These are phyloP conservation scores for Drosophila acutilabella DNA, from an alignment of 2,888 invertebrate genomes.

Conservation along the genomic window DNA sequence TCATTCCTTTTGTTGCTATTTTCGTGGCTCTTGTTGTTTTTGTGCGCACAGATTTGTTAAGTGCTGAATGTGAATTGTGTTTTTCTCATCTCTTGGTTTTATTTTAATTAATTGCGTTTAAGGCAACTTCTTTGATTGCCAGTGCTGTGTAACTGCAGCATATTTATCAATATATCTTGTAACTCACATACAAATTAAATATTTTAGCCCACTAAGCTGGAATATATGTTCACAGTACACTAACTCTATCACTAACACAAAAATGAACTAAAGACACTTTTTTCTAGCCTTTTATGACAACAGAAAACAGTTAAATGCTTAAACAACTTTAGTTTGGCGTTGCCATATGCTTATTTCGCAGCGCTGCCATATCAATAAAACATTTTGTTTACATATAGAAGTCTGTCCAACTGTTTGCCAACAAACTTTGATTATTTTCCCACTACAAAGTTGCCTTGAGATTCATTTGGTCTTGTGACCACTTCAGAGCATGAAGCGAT, in stretches of 20 bases:
- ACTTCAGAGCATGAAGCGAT: conserved; percentile 7
- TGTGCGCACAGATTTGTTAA: conserved; percentile 16
- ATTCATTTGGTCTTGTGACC: conserved; percentile 21
- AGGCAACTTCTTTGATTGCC: too few relatives aligned
- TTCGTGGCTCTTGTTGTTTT: neutral
- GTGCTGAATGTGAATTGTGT: conserved; percentile 5
- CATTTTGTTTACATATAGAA: neutral
- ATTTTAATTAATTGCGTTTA: too few relatives aligned
- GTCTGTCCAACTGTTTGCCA: neutral
- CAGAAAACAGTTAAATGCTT: neutral
- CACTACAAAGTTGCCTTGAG: conserved; percentile 24
- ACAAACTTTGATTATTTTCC: neutral
- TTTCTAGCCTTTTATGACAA: neutral
- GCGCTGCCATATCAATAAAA: neutral
- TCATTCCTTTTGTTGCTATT: conserved; percentile 8
- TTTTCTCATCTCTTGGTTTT: too few relatives aligned
- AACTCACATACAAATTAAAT: too few relatives aligned
- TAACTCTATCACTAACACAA: too few relatives aligned
- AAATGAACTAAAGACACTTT: too few relatives aligned
- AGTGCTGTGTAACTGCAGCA: too few relatives aligned
- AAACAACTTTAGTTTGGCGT: neutral
- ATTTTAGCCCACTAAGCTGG: too few relatives aligned
- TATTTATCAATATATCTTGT: too few relatives aligned
- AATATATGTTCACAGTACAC: too few relatives aligned
- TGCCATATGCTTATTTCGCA: neutral